Percentiles rank a stretch among this genome's conserved stretches.
Conservation (phyloP, 2,113 vertebrate genomes). For the Xenopus tropicalis region DNA sequence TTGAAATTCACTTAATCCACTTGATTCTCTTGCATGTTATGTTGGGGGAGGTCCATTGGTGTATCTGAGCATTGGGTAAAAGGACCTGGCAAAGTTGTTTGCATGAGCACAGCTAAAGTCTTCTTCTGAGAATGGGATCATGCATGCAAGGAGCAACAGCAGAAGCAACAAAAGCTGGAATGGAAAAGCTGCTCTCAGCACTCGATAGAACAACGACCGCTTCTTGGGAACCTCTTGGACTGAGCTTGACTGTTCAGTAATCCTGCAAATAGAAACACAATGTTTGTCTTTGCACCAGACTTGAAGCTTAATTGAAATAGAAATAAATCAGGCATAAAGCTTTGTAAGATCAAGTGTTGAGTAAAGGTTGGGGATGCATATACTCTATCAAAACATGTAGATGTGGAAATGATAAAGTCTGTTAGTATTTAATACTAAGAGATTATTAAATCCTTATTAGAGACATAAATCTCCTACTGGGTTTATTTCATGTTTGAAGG, state of each 20-base stretch:
- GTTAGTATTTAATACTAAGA: too few species aligned
- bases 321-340: too few species aligned
- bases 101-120: conserved; percentile 79
- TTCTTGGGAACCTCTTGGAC: conserved; percentile 40
- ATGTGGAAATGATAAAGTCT: too few species aligned
- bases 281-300: neutral
- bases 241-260: neutral
- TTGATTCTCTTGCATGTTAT: conserved; percentile 44
- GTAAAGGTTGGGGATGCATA: too few species aligned
- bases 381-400: too few species aligned
- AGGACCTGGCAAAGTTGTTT: conserved; percentile 91
- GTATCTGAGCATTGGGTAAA: conserved; percentile 88
- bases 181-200: conserved; percentile 77
- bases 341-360: too few species aligned
- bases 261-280: conserved; percentile 49
- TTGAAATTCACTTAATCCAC: neutral
- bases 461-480: too few species aligned
- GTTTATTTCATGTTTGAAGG: too few species aligned
- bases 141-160: conserved; percentile 76
- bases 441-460: too few species aligned
- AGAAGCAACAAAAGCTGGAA: conserved; percentile 79
- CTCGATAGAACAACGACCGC: conserved; percentile 72
- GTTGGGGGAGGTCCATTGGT: conserved; percentile 90
- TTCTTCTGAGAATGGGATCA: conserved; percentile 75
- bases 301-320: too few species aligned